phyloP scores from a whole-genome alignment of 2,797 vertebrate species.

The Brachyalestes nurse region DNA sequence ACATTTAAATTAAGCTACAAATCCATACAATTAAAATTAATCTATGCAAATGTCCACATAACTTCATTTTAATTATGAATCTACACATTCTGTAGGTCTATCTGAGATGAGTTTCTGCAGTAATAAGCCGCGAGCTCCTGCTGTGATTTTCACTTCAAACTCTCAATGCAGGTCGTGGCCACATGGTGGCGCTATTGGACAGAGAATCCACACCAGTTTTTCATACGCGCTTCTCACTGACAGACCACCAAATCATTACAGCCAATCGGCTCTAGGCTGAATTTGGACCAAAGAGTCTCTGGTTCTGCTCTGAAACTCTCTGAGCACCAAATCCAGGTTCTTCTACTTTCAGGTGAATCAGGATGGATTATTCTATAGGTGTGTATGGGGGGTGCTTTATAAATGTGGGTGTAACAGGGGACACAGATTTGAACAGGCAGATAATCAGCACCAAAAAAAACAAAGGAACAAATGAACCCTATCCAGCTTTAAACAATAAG shows the following conservation, averaged over 20 bases:
- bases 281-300: too few relatives aligned
- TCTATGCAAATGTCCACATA: too few relatives aligned
- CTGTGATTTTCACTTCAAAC: too few relatives aligned
- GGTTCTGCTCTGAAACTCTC: too few relatives aligned
- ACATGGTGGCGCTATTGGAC: slow-evolving; percentile 35
- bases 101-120: background rate
- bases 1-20: too few relatives aligned
- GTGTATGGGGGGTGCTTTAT: background rate
- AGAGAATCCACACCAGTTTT: background rate
- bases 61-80: background rate
- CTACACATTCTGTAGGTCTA: background rate
- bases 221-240: background rate
- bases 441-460: background rate
- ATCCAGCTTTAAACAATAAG: background rate
- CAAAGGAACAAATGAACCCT: too few relatives aligned
- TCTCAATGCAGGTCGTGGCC: too few relatives aligned
- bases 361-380: background rate
- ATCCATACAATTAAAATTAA: too few relatives aligned
- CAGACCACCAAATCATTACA: background rate
- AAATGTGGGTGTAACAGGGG: background rate
- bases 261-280: too few relatives aligned
- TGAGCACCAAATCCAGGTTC: background rate
- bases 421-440: background rate
- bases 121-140: too few relatives aligned
- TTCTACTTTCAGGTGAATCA: background rate